phyloP scores from a whole-genome alignment of 2,797 vertebrate species.

The Acrocephalus scirpaceus region DNA sequence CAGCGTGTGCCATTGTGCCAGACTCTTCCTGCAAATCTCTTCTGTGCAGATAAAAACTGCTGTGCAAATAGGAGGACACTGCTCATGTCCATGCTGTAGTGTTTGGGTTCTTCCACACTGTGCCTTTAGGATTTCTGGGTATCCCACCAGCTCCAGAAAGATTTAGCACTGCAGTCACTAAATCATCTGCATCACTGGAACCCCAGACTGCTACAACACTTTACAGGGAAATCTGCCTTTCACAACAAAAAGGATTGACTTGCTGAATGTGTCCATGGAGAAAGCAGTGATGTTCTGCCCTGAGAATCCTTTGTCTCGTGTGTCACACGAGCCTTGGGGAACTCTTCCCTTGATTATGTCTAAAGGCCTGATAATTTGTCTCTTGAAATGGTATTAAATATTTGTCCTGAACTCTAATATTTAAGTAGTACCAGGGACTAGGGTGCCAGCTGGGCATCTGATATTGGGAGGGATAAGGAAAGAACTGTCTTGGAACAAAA shows the following conservation, averaged over 20 bases:
- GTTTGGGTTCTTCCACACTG: not conserved
- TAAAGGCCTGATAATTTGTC: not conserved
- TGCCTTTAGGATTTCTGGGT: not conserved
- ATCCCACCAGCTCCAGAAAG: not conserved
- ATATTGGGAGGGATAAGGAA: not conserved
- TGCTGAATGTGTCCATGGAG: not conserved
- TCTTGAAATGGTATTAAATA: not conserved
- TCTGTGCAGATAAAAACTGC: not conserved
- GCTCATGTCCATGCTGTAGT: rapidly evolving
- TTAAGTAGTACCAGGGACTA: not conserved
- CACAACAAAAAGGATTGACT: not conserved
- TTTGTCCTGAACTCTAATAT: not conserved
- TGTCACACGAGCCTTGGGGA: not conserved
- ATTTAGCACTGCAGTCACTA: not conserved
- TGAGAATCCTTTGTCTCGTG: not conserved
- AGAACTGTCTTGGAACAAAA: not conserved
- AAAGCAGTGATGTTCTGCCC: not conserved
- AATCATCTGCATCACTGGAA: not conserved
- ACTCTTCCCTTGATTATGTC: not conserved
- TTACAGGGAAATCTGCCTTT: not conserved
- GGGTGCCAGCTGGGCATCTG: not conserved
- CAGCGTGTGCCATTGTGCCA: rapidly evolving
- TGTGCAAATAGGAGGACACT: rapidly evolving
- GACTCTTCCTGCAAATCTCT: not conserved
- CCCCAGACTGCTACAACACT: not conserved